Evolutionary conservation across 2,888 invertebrate genomes (phyloP), one percentile per base, ranked within the genome.

Genomic region (Sussaba pulchella): DNA sequence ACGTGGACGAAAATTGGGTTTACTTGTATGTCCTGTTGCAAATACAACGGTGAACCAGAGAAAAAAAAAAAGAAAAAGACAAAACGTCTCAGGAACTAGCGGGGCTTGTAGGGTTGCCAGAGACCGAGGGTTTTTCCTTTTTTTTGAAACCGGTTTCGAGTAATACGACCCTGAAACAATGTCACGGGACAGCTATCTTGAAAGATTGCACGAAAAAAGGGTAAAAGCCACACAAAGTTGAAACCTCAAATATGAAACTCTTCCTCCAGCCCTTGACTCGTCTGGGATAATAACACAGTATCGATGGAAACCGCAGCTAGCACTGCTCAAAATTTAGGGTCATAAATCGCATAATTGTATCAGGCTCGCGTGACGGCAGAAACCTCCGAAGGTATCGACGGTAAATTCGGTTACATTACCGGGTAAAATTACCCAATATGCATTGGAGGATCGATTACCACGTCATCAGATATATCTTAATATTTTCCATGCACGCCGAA

Each of bases 381-480:
- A 64, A 70, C 17, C n/a, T 69, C 50, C 24, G 14, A 63, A 47
- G 47, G 21, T 3, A 45, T 24, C 6, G 43, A 2, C 45, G 64
- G 45, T 70, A 64, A 75, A 52, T 31, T 70, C 4, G 54, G 64
- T 64, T 36, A 54, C 36, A 57, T 71, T 70, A 57, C 70, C 36
- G 64, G 45, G 45, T 70, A 64, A 12, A 17, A 71, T 70, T 24
- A 70, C 70, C 63, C 50, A 41, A 39, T 61, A 47, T 57, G 52
- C 31, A 19, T 24, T 9, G 1, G 26, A 54, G 31, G 63, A 45
- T 52, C 19, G 39, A 10, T 39, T 47, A 31, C 43, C 19, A 31
- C 52, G 76, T 71, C 64, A 77, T 71, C 19, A 43, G 76, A 77
- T 71, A 77, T 57, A 17, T 31, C 47, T 17, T 41, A 63, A 6